phyloP scores from a whole-genome alignment of 2,888 invertebrate genomes.

The Colostygia pectinataria region DNA sequence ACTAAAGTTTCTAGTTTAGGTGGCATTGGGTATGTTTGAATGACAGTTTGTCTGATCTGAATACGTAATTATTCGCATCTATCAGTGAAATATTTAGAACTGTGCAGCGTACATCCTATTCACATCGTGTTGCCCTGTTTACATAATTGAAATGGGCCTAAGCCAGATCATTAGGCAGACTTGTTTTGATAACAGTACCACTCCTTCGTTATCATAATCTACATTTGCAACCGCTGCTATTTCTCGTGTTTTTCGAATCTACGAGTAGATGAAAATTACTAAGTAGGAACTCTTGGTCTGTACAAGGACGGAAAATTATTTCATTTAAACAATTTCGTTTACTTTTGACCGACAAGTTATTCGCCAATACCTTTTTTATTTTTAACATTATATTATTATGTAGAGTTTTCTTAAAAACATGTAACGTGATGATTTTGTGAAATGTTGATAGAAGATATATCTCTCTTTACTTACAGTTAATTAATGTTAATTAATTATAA shows the following conservation, averaged over 20 bases:
- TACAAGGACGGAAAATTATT: no score
- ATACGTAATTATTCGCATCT: constrained; percentile 64
- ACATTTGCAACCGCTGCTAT: no score
- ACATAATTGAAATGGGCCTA: constrained; percentile 20
- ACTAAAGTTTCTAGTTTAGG: constrained; percentile 35
- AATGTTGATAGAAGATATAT: constrained; percentile 4
- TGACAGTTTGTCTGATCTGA: constrained; percentile 55
- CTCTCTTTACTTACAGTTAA: constrained; percentile 26
- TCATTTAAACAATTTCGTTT: no score
- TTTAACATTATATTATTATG: no score
- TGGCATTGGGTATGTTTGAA: constrained; percentile 41
- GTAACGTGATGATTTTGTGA: no score
- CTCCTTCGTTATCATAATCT: constrained; percentile 2
- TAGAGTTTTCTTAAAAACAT: no score
- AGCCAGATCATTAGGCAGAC: constrained; percentile 14
- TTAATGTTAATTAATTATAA: constrained; percentile 32
- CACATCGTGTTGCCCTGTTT: constrained; percentile 20
- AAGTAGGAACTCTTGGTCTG: no score
- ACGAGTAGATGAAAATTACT: no score
- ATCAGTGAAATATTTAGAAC: constrained; percentile 24
- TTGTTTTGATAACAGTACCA: constrained; percentile 20
- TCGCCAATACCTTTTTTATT: no score
- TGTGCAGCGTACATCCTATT: constrained; percentile 14
- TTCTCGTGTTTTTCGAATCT: no score
- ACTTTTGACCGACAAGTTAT: no score